Percentiles rank a stretch among this genome's conserved stretches.
phyloP scores from a whole-genome alignment of 1,140 invertebrate genomes.

The Streblospio benedicti region DNA sequence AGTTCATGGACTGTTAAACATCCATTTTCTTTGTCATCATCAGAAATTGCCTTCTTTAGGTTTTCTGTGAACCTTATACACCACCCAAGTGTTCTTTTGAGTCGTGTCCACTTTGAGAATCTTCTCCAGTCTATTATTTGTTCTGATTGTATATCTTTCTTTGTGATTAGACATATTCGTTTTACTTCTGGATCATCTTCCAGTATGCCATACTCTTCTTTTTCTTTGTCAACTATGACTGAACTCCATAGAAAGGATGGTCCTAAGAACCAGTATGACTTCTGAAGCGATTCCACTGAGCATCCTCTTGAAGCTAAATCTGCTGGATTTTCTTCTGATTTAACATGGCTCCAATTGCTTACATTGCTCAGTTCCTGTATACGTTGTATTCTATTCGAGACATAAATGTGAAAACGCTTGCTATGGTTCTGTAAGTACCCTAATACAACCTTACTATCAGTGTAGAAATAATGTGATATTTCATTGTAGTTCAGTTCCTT shows the following conservation, averaged over 20 bases:
- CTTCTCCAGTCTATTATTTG: too few species aligned
- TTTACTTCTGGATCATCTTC: not conserved
- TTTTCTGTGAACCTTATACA: too few species aligned
- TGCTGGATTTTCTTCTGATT: not conserved
- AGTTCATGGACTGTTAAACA: too few species aligned
- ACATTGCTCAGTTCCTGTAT: not conserved
- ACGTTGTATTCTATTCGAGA: not conserved
- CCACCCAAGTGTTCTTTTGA: too few species aligned
- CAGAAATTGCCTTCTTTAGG: too few species aligned
- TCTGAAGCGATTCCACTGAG: not conserved
- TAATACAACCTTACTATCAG: constrained; percentile 2
- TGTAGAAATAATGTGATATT: not conserved
- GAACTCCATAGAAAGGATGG: not conserved
- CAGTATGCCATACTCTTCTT: not conserved
- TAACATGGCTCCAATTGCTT: not conserved
- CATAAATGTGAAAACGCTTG: constrained; percentile 11
- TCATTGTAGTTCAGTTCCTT: not conserved
- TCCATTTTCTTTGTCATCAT: too few species aligned
- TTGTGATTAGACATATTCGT: too few species aligned
- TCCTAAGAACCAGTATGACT: not conserved
- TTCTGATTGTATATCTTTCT: too few species aligned
- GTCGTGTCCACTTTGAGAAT: too few species aligned
- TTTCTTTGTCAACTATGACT: not conserved
- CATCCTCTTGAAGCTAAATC: not conserved
- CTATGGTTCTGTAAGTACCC: constrained; percentile 13